phyloP scores from a whole-genome alignment of 2,113 vertebrate species.

The Sardina pilchardus region DNA sequence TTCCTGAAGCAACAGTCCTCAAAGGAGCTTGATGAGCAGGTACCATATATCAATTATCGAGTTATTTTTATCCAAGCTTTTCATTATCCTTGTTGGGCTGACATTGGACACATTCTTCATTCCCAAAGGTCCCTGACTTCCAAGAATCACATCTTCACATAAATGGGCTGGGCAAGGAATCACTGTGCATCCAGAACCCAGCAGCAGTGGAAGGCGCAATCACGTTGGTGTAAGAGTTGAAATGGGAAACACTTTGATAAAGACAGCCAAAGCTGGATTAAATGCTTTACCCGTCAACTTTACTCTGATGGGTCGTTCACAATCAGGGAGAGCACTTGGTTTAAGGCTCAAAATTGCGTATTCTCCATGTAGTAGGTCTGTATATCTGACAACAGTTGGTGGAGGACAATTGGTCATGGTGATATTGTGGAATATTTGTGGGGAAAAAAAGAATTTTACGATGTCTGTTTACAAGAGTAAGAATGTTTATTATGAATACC shows the following conservation, averaged over 20 bases:
- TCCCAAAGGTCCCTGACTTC: background rate
- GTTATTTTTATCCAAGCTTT: background rate
- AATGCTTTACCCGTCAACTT: background rate
- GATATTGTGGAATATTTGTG: too few relatives aligned
- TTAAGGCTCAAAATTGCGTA: too few relatives aligned
- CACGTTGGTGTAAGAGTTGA: background rate
- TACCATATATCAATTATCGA: background rate
- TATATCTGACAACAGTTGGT: too few relatives aligned
- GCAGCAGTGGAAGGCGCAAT: background rate
- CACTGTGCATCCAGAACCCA: background rate
- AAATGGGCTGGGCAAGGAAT: background rate
- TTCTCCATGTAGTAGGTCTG: too few relatives aligned
- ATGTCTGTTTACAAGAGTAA: too few relatives aligned
- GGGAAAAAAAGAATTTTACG: too few relatives aligned
- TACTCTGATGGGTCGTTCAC: background rate
- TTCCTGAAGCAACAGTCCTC: background rate
- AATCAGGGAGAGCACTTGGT: too few relatives aligned
- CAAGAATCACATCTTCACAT: background rate
- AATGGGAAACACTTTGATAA: background rate
- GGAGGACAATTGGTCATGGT: too few relatives aligned
- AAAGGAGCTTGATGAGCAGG: background rate
- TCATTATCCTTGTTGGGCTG: background rate
- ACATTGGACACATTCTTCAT: background rate
- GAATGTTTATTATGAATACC: too few relatives aligned
- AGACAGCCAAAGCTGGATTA: background rate